Evolutionary conservation across 2,113 vertebrate genomes (phyloP).

Genomic region (Polypterus bichir): DNA sequence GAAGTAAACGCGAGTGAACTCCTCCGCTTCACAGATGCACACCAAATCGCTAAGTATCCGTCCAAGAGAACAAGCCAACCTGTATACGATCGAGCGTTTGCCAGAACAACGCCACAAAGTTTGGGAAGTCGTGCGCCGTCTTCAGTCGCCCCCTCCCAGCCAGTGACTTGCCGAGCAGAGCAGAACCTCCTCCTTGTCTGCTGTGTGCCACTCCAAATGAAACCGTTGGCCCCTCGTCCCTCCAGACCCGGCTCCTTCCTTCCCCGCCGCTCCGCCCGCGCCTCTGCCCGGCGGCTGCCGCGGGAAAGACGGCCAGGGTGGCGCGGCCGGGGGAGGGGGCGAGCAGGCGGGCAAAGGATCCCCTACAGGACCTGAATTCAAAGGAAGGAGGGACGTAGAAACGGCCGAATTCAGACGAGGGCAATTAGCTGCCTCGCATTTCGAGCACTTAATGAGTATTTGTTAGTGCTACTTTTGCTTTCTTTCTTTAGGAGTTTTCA

Average conservation of each 20-base stretch:
- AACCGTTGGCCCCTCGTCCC: slow-evolving; percentile 26
- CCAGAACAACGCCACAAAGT: too few species aligned
- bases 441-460: not conserved
- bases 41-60: too few species aligned
- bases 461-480: too few species aligned
- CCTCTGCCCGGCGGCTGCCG: slow-evolving; percentile 35
- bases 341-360: slow-evolving; percentile 15
- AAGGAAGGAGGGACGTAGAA: not conserved
- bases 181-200: too few species aligned
- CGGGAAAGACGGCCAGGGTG: slow-evolving; percentile 47
- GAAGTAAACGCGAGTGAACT: too few species aligned
- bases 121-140: too few species aligned
- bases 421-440: not conserved
- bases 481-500: too few species aligned
- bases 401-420: not conserved
- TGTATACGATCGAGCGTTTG: too few species aligned
- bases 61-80: too few species aligned
- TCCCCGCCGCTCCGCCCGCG: slow-evolving; percentile 55
- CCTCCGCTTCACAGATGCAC: too few species aligned
- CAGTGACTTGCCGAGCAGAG: not conserved
- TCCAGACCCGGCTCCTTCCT: slow-evolving; percentile 30
- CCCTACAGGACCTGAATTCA: not conserved
- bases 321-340: slow-evolving; percentile 29
- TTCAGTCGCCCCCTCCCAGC: not conserved
- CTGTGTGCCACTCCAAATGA: slow-evolving; percentile 5